These are phyloP conservation scores for Drosophila biarmipes DNA, from an alignment of 1,140 invertebrate genomes.

Conservation along the genomic window DNA sequence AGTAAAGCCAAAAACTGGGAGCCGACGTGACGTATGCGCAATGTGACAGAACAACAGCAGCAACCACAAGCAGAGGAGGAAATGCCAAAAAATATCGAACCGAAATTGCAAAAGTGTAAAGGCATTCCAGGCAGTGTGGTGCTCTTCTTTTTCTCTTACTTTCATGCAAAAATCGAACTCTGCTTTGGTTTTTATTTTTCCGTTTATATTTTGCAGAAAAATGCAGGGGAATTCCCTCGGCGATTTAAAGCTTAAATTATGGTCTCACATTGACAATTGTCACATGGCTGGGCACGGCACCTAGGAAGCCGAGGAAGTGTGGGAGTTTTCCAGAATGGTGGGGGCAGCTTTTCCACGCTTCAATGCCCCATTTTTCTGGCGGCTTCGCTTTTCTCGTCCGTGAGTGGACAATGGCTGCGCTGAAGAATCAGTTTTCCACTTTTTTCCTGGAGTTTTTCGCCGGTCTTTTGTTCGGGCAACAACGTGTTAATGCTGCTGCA, in stretches of 20 bases:
- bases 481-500: slow-evolving; percentile 73
- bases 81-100: slow-evolving; percentile 39
- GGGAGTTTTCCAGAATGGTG: not conserved
- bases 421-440: slow-evolving; percentile 32
- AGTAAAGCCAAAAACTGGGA: slow-evolving; percentile 49
- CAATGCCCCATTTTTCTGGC: slow-evolving; percentile 61
- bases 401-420: slow-evolving; percentile 59
- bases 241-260: slow-evolving; percentile 70
- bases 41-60: slow-evolving; percentile 51
- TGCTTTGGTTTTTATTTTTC: slow-evolving; percentile 2
- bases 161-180: slow-evolving; percentile 33
- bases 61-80: slow-evolving; percentile 13
- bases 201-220: slow-evolving; percentile 44
- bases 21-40: slow-evolving; percentile 69
- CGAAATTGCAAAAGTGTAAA: slow-evolving; percentile 22
- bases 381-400: slow-evolving; percentile 13
- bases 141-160: slow-evolving; percentile 10
- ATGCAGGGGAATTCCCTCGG: slow-evolving; percentile 19
- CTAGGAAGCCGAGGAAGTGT: not conserved
- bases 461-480: slow-evolving; percentile 56
- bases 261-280: slow-evolving; percentile 71
- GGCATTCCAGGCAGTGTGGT: slow-evolving; percentile 4
- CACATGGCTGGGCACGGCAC: slow-evolving; percentile 51
- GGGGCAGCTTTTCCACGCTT: slow-evolving; percentile 44
- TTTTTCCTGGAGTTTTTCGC: slow-evolving; percentile 27